Base-by-base conservation (phyloP, 1,140 invertebrate species). In the Armadillidium nasatum region DNA sequence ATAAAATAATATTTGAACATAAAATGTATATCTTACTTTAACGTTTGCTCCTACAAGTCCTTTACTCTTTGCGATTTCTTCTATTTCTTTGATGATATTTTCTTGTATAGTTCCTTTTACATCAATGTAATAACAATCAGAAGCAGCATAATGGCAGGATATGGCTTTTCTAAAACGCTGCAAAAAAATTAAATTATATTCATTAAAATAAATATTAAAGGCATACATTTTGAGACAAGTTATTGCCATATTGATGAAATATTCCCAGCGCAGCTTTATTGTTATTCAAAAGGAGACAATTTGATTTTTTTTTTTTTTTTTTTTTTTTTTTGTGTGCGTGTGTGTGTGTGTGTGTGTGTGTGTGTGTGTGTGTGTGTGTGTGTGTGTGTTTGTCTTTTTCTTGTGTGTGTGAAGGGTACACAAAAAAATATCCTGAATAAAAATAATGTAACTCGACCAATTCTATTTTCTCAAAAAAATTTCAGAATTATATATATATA, bases 101-200 rank as follows among this genome's bases (percentile, higher is more conserved):
- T 93, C 88, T 84, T 95, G 92, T 1, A 85, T 84, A 0, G 91
- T 91, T 44, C 90, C 90, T 43, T 82, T 83, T 0, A 93, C 88
- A 80, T 95, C 88, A 72, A 94, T 89, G 83, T 92, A 94, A 19
- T 89, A 50, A 81, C 91, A 94, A 11, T 91, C 87, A 72, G 88
- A 88, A 68, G 89, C 87, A 4, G 92, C 91, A 85, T 92, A 96
- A 85, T 96, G 94, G 81, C 90, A 91, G 11, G 91, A 93, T 82
- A 95, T 94, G 2, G 92, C 91, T 86, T 92, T 90, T 75, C 90
- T 85, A 81, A 88, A 89, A 83, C 88, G 87, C 90, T 88, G 75
- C 75, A 85, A 84, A 23, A 73, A 50, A 50, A 50, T 50, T 10
- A 9, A 50, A 15, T 50, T 10, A 15, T 50, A 10, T 50, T 50